These are phyloP conservation scores for Stratiomys singularior DNA, from an alignment of 2,888 invertebrate species.

Conservation along the genomic window DNA sequence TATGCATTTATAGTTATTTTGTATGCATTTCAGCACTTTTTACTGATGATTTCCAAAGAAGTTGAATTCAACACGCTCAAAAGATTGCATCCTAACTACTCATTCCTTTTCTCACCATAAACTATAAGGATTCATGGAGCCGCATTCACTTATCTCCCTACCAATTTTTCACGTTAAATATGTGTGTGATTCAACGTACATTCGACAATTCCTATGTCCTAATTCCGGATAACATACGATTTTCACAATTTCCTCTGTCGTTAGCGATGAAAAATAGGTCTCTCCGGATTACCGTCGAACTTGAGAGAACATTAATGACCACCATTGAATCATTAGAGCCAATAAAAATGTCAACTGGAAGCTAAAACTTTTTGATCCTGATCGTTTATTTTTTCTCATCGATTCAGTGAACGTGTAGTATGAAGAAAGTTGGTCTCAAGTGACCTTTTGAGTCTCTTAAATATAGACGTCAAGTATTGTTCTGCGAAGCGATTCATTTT, in stretches of 20 bases:
- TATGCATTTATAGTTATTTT: no score
- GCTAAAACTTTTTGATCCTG: conserved; percentile 48
- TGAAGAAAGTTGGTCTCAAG: not conserved
- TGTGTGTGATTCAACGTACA: no score
- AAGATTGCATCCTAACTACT: no score
- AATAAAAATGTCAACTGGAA: conserved; percentile 51
- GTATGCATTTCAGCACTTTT: no score
- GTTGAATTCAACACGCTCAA: no score
- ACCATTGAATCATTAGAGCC: conserved; percentile 46
- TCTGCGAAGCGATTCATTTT: no score
- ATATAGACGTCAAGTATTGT: not conserved
- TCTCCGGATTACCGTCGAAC: not conserved
- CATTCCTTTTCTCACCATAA: no score
- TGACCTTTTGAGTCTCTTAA: not conserved
- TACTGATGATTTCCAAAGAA: no score
- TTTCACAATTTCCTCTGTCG: not conserved
- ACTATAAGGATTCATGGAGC: no score
- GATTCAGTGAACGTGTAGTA: conserved; percentile 48
- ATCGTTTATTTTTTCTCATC: conserved; percentile 46
- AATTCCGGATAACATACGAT: not conserved
- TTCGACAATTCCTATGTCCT: no score
- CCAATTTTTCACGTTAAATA: no score
- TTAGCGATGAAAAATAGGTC: not conserved
- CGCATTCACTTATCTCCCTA: no score
- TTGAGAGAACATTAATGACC: conserved; percentile 19